Evolutionary conservation across 2,888 invertebrate genomes (phyloP).

Genomic region (Lasioglossum morio): DNA sequence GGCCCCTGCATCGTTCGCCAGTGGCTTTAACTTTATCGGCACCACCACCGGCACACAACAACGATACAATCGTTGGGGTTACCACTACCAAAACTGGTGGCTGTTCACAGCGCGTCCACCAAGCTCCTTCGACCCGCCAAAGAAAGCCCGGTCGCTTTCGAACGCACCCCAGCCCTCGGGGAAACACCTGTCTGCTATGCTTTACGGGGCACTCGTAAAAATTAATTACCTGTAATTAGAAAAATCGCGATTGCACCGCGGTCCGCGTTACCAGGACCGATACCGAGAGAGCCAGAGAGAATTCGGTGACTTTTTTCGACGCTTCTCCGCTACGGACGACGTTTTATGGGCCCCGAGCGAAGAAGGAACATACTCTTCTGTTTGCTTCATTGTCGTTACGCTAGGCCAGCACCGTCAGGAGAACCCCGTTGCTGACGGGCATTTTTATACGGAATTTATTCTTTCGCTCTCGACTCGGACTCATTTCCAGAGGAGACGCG

Average conservation of each 20-base stretch:
- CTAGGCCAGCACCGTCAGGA: neutral
- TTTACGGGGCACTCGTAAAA: conserved; percentile 79
- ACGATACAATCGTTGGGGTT: conserved; percentile 61
- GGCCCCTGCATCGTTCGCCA: conserved; percentile 82
- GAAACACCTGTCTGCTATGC: conserved; percentile 79
- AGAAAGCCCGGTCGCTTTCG: conserved; percentile 42
- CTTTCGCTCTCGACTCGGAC: neutral
- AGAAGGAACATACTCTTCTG: neutral
- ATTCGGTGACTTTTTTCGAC: conserved; percentile 20
- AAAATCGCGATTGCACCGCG: conserved; percentile 65
- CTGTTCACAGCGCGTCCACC: conserved; percentile 31
- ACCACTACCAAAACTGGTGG: conserved; percentile 61
- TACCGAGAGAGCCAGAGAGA: neutral
- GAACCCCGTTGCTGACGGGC: neutral
- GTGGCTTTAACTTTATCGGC: conserved; percentile 84
- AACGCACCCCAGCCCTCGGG: conserved; percentile 44
- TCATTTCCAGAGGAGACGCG: neutral
- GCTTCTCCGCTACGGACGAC: neutral
- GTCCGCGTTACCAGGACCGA: neutral
- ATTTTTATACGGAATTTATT: neutral
- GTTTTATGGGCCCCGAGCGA: conserved; percentile 32
- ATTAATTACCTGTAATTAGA: conserved; percentile 81
- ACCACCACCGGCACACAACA: conserved; percentile 74
- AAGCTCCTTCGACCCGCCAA: conserved; percentile 35
- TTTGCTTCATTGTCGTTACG: conserved; percentile 16